Evolutionary conservation across 2,888 invertebrate genomes (phyloP), one percentile per base, ranked within the genome.

Genomic region (Caenorhabditis sp.): DNA sequence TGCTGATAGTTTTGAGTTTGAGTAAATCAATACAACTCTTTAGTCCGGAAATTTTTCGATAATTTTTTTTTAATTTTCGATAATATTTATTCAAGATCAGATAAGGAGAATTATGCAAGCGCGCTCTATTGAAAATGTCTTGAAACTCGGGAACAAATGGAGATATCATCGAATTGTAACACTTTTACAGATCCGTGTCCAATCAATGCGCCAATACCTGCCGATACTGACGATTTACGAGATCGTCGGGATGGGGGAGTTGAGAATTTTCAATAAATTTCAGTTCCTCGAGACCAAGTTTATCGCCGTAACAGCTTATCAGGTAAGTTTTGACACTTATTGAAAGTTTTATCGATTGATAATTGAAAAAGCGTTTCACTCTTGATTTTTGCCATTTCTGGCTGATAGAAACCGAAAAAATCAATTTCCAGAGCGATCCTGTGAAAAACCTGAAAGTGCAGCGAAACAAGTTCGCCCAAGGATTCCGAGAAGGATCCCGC

Each of bases 261-360:
- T 8, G 13, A 13, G 26, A 11, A 32, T 51, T 2, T 15, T 68
- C 6, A 69, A 51, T 13, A 50, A 58, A 13, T 80, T 56, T 35
- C 47, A 69, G 22, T 80, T 74, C 53, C 26, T 8, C 5, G 74
- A 80, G 35, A 69, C 80, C 26, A 55, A 69, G 20, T 80, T 80
- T 15, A 69, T 80, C 13, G 80, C 74, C 0, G 80, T 80, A 1
- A 80, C 80, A 9, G 80, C 80, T 51, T 80, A 80, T 65, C 80
- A 80, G 53, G 74, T 74, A 24, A n/a, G 11, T 8, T 32, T 9
- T 56, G 13, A 40, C 6, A 40, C 6, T 40, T 40, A 2, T 8
- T 11, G n/a, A n/a, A n/a, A n/a, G n/a, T n/a, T n/a, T n/a, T n/a
- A n/a, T n/a, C 32, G 32, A 32, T 32, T 32, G 32, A 32, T 32